Percentiles rank a stretch among this genome's conserved stretches.
Conservation (phyloP, 1,140 invertebrate genomes). For the Akabosia matsudoensis region DNA sequence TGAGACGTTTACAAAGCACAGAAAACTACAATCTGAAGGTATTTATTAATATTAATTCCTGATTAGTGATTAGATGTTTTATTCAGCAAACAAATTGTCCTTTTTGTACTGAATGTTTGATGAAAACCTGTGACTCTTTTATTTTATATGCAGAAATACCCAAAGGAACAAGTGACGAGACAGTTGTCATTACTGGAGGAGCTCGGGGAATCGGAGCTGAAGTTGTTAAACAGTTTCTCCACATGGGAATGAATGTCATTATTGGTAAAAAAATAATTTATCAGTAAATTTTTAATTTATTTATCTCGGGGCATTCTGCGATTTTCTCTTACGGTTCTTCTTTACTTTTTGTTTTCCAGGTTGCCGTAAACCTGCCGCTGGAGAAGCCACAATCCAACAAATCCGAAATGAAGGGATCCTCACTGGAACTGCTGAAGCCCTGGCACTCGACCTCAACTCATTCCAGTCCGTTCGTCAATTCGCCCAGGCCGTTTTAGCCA, state of each 20-base stretch:
- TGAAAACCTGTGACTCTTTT: no score
- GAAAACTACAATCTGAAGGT: not conserved
- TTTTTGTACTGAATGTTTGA: no score
- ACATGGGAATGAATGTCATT: slow-evolving; percentile 76
- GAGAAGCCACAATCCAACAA: slow-evolving; percentile 57
- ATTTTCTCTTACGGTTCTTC: not conserved
- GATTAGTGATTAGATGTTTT: no score
- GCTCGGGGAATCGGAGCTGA: slow-evolving; percentile 75
- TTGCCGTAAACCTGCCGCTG: slow-evolving; percentile 59
- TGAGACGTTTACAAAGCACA: not conserved
- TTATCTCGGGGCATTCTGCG: not conserved
- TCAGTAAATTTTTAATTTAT: not conserved
- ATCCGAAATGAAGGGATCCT: slow-evolving; percentile 56
- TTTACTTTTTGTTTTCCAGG: not conserved
- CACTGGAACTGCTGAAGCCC: slow-evolving; percentile 55
- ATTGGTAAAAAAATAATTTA: slow-evolving; percentile 62
- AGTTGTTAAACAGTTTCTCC: slow-evolving; percentile 72
- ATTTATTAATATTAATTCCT: not conserved
- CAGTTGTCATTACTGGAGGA: slow-evolving; percentile 12
- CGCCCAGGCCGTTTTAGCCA: slow-evolving; percentile 62
- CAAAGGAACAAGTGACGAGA: not conserved
- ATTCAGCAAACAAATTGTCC: no score
- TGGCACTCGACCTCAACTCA: slow-evolving; percentile 59
- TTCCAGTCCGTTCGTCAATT: slow-evolving; percentile 73
- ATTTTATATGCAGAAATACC: not conserved